These are phyloP conservation scores for Agrochola lota DNA, from an alignment of 2,888 invertebrate genomes.

Conservation along the genomic window DNA sequence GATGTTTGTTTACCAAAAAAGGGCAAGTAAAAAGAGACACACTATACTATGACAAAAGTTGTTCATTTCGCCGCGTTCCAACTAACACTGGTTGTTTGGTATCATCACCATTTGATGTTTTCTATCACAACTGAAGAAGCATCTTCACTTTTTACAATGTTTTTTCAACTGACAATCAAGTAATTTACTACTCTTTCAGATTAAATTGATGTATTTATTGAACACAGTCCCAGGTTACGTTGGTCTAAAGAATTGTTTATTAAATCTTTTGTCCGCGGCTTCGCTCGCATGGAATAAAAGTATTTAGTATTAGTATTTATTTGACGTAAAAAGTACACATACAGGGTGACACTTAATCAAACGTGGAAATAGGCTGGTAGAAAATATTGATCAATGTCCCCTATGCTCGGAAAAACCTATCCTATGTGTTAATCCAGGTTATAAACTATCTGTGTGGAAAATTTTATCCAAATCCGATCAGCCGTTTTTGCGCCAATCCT, in stretches of 20 bases:
- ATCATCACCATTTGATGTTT: slow-evolving; percentile 9
- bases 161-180: slow-evolving; percentile 27
- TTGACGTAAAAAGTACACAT: too few relatives aligned
- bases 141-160: slow-evolving; percentile 25
- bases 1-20: neutral
- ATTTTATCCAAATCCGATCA: neutral
- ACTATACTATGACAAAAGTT: neutral
- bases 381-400: too few relatives aligned
- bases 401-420: too few relatives aligned
- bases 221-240: neutral
- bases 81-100: neutral
- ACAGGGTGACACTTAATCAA: too few relatives aligned
- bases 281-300: too few relatives aligned
- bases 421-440: neutral
- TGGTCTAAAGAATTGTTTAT: neutral
- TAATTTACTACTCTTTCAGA: slow-evolving; percentile 5
- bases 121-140: slow-evolving; percentile 19
- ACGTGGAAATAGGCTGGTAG: too few relatives aligned
- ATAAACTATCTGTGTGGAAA: neutral
- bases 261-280: neutral
- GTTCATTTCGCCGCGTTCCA: neutral
- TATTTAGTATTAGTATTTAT: too few relatives aligned
- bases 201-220: slow-evolving; percentile 22
- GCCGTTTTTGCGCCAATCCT: neutral
- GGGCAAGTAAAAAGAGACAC: neutral